phyloP scores from a whole-genome alignment of 1,140 invertebrate genomes.

The Drusus annulatus region DNA sequence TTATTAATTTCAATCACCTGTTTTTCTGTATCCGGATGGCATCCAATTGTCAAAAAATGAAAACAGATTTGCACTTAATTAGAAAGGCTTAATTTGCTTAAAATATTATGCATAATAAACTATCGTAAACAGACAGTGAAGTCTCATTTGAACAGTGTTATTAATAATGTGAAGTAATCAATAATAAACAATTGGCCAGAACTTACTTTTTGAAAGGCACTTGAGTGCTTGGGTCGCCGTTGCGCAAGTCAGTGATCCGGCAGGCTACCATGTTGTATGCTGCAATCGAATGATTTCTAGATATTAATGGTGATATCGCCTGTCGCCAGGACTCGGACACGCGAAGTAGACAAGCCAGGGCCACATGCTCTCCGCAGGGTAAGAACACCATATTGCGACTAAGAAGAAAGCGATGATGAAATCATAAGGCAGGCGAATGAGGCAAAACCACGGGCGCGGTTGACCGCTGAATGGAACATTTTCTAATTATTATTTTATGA shows the following conservation, averaged over 20 bases:
- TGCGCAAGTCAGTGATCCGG: conserved; percentile 92
- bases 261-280: conserved; percentile 98
- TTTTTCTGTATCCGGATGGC: conserved; percentile 53
- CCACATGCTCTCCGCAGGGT: conserved; percentile 57
- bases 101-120: not conserved
- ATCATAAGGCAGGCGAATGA: conserved; percentile 10
- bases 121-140: not conserved
- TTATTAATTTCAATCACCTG: conserved; percentile 47
- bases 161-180: not conserved
- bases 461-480: conserved; percentile 51
- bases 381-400: conserved; percentile 60
- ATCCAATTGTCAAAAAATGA: conserved; percentile 27
- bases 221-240: conserved; percentile 91
- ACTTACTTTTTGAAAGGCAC: conserved; percentile 98
- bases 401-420: conserved; percentile 50
- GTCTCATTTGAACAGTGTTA: not conserved
- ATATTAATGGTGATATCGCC: conserved; percentile 73
- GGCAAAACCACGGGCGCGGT: conserved; percentile 22
- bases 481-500: no score
- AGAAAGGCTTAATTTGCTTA: not conserved
- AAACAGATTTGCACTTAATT: conserved; percentile 3
- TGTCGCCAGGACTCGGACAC: conserved; percentile 53
- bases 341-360: conserved; percentile 52
- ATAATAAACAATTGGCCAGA: not conserved
- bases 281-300: conserved; percentile 82